phyloP scores from a whole-genome alignment of 2,797 vertebrate genomes.

The Enteromius fasciolatus region DNA sequence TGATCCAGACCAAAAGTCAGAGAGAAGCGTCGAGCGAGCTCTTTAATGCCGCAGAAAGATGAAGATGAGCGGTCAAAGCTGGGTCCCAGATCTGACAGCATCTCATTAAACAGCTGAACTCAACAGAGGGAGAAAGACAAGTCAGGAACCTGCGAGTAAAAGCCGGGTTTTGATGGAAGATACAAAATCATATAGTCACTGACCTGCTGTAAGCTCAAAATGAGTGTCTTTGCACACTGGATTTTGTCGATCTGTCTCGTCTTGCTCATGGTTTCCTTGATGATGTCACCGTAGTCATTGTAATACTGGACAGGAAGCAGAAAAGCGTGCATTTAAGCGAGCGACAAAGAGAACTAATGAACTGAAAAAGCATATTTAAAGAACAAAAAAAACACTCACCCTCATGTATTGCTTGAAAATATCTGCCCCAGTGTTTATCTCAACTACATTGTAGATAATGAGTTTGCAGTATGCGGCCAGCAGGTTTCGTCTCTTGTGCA shows the following conservation, averaged over 20 bases:
- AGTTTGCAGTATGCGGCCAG: constrained; percentile 98
- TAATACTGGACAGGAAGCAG: constrained; percentile 85
- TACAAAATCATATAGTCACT: constrained; percentile 53
- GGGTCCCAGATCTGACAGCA: constrained; percentile 96
- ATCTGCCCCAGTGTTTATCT: constrained; percentile 98
- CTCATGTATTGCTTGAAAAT: constrained; percentile 99
- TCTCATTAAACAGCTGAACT: constrained; percentile 94
- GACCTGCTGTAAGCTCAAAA: constrained; percentile 98
- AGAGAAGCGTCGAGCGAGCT: constrained; percentile 97
- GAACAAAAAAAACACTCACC: constrained; percentile 71
- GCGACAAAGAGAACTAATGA: neutral
- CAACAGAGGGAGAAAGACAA: constrained; percentile 1
- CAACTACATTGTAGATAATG: constrained; percentile 98
- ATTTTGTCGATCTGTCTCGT: constrained; percentile 99
- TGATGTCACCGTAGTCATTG: constrained; percentile 98
- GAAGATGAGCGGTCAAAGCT: constrained; percentile 98
- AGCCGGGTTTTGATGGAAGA: neutral
- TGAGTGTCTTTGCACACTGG: constrained; percentile 98
- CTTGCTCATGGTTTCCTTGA: constrained; percentile 99
- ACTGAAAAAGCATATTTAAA: constrained; percentile 35
- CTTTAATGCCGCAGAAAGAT: constrained; percentile 96
- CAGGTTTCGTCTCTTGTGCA: constrained; percentile 98
- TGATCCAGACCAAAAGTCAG: constrained; percentile 98
- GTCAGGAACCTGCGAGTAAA: neutral
- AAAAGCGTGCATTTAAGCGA: neutral